phyloP scores from a whole-genome alignment of 1,140 invertebrate species.

The Ceratina japonica region DNA sequence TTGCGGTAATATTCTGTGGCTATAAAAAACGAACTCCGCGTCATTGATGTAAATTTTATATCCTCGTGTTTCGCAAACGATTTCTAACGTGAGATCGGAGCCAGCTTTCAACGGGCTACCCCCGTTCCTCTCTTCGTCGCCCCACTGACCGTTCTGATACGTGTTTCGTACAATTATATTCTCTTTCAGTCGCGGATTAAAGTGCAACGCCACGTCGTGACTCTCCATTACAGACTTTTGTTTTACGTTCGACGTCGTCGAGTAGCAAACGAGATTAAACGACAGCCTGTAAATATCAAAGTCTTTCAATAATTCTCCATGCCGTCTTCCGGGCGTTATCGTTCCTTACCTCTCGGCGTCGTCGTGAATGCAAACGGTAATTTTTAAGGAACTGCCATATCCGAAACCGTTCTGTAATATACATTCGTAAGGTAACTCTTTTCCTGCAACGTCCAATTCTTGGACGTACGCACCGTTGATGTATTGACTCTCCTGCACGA shows the following conservation, averaged over 20 bases:
- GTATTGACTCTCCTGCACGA: constrained; percentile 73
- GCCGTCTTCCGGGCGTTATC: too few relatives aligned
- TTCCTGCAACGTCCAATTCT: constrained; percentile 85
- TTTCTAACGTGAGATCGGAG: constrained; percentile 83
- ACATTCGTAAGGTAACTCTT: constrained; percentile 83
- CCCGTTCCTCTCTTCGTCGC: constrained; percentile 85
- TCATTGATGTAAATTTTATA: constrained; percentile 85
- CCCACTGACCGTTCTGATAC: constrained; percentile 85
- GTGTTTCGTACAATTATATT: constrained; percentile 88
- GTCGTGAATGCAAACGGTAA: constrained; percentile 86
- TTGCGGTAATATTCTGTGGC: constrained; percentile 85
- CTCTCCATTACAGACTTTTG: constrained; percentile 85
- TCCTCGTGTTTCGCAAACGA: constrained; percentile 81
- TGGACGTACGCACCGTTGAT: constrained; percentile 77
- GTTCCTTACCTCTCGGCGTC: constrained; percentile 82
- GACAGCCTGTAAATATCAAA: constrained; percentile 77
- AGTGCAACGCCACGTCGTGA: constrained; percentile 88
- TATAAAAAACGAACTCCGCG: constrained; percentile 83
- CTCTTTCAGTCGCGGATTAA: constrained; percentile 90
- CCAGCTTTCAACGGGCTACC: constrained; percentile 85
- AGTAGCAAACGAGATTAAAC: constrained; percentile 88
- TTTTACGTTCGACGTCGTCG: constrained; percentile 80
- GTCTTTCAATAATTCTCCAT: too few relatives aligned
- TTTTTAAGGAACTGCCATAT: constrained; percentile 83
- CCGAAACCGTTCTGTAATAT: constrained; percentile 83